phyloP scores from a whole-genome alignment of 2,113 vertebrate genomes.

The Cheirogaleus medius region DNA sequence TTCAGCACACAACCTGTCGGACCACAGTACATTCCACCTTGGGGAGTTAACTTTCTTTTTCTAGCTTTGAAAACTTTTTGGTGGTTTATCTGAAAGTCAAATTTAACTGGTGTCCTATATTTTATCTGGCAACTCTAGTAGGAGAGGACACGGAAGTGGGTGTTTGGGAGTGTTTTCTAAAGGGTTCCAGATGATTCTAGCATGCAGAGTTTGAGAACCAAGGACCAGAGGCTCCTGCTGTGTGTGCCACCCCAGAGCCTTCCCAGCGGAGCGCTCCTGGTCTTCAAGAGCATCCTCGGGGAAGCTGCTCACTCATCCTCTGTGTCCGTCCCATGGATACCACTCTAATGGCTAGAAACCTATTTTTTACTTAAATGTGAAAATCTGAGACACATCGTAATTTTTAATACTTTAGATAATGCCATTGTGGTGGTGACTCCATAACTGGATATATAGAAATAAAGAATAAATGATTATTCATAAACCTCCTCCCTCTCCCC shows the following conservation, averaged over 20 bases:
- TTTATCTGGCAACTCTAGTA: not conserved
- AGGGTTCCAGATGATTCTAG: not conserved
- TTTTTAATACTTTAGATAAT: constrained; percentile 22
- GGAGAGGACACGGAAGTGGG: not conserved
- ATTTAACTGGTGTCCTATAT: not conserved
- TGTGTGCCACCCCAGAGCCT: not conserved
- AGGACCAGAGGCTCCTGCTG: not conserved
- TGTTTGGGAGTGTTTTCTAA: not conserved
- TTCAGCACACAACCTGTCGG: not conserved
- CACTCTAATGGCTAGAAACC: not conserved
- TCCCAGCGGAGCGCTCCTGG: not conserved
- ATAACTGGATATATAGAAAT: not conserved
- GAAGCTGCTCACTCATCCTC: not conserved
- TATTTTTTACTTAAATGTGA: not conserved
- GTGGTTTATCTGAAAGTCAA: not conserved
- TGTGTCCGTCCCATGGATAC: not conserved
- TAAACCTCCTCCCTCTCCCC: not conserved
- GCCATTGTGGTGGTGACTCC: not conserved
- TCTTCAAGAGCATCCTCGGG: not conserved
- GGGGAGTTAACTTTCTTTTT: not conserved
- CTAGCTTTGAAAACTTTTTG: not conserved
- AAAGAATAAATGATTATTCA: not conserved
- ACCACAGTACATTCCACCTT: not conserved
- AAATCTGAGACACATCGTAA: not conserved
- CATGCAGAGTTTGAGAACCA: not conserved